phyloP scores from a whole-genome alignment of 2,797 vertebrate species.

The Nyctalus aviator region DNA sequence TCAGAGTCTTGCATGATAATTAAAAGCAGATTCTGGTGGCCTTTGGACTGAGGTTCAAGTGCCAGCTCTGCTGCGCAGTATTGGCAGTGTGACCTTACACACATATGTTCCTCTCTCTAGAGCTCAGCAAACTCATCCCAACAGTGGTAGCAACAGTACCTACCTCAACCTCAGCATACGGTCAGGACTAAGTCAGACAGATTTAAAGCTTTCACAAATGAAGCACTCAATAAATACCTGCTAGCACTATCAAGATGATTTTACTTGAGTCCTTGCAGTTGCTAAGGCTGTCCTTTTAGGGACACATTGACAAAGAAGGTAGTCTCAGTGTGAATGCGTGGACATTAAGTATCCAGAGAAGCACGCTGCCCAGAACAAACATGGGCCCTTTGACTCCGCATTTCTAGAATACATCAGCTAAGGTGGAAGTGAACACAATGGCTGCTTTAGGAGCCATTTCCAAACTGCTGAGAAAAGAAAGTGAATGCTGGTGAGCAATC shows the following conservation, averaged over 20 bases:
- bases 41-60: not conserved
- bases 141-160: not conserved
- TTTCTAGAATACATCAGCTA: not conserved
- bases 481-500: not conserved
- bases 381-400: fast-evolving
- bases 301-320: not conserved
- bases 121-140: not conserved
- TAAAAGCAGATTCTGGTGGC: not conserved
- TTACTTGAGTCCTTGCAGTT: not conserved
- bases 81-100: not conserved
- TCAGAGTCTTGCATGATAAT: not conserved
- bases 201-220: not conserved
- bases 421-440: not conserved
- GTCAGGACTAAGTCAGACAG: not conserved
- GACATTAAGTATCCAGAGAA: not conserved
- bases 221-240: not conserved
- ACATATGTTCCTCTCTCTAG: not conserved
- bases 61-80: not conserved
- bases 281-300: not conserved
- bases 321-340: not conserved
- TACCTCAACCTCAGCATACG: not conserved
- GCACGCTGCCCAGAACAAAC: not conserved
- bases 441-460: not conserved
- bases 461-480: not conserved
- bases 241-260: not conserved